These are phyloP conservation scores for Oryzias sinensis DNA, from an alignment of 2,797 vertebrate species.

Conservation along the genomic window DNA sequence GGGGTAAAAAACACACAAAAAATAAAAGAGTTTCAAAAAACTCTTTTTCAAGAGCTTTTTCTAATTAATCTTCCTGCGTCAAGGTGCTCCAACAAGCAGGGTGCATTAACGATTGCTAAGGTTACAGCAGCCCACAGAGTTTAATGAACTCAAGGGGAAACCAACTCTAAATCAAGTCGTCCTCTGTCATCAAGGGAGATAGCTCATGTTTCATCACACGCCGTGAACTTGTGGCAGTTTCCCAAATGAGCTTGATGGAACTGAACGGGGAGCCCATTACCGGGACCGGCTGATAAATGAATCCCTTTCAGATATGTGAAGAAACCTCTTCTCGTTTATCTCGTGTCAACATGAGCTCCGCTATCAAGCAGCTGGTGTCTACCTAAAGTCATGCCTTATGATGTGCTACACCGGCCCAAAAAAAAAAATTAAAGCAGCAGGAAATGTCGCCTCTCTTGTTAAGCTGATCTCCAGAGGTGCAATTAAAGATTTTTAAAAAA, in stretches of 20 bases:
- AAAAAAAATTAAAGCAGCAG: neutral
- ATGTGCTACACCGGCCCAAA: neutral
- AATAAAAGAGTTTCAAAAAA: constrained; percentile 8
- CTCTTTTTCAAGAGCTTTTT: constrained; percentile 22
- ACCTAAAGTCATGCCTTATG: constrained; percentile 25
- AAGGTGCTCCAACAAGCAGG: constrained; percentile 27
- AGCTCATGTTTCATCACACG: constrained; percentile 64
- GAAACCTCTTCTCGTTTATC: constrained; percentile 37
- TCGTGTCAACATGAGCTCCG: constrained; percentile 34
- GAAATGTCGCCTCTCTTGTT: neutral
- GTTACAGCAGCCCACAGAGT: constrained; percentile 66
- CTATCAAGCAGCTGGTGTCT: constrained; percentile 41
- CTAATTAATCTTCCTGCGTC: constrained; percentile 1
- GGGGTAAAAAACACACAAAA: constrained; percentile 17
- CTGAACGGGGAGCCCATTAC: constrained; percentile 53
- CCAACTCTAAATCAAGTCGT: constrained; percentile 53
- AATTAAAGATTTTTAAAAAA: neutral
- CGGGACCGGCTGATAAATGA: constrained; percentile 37
- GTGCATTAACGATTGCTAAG: constrained; percentile 53
- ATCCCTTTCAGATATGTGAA: constrained; percentile 22
- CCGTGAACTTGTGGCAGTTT: constrained; percentile 50
- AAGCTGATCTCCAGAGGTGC: neutral
- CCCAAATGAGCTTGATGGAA: constrained; percentile 65
- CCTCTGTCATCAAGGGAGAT: constrained; percentile 50
- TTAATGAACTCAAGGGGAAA: constrained; percentile 62